A percentile compares a stretch with the other conserved stretches of the same genome.
Conservation (phyloP, 2,888 invertebrate species). For the Erebia aethiops region DNA sequence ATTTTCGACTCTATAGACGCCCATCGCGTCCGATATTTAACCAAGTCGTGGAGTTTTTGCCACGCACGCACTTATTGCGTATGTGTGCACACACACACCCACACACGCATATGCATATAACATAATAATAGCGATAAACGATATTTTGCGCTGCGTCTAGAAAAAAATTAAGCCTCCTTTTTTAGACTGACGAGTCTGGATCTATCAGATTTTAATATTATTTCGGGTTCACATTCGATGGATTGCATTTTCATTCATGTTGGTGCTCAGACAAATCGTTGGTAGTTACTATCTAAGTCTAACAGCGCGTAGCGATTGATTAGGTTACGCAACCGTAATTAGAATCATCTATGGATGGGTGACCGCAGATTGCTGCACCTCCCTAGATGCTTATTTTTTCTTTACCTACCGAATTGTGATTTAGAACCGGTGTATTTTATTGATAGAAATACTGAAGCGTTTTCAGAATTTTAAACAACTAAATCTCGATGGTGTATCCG, state of each 20-base stretch:
- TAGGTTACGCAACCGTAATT: no score
- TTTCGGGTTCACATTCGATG: constrained; percentile 3
- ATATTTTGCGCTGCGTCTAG: constrained; percentile 40
- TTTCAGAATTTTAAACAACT: no score
- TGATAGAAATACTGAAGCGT: no score
- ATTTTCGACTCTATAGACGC: constrained; percentile 47
- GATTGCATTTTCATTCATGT: not conserved
- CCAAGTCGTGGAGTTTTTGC: constrained; percentile 81
- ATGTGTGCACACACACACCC: constrained; percentile 52
- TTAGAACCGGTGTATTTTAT: no score
- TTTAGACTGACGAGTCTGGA: constrained; percentile 19
- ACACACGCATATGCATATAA: constrained; percentile 33
- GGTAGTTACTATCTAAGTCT: no score
- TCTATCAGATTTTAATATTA: constrained; percentile 13
- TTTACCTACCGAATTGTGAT: no score
- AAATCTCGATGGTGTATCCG: no score
- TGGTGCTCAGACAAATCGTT: not conserved
- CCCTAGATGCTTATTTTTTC: no score
- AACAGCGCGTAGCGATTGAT: no score
- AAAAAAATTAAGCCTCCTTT: constrained; percentile 29
- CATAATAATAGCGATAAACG: constrained; percentile 41
- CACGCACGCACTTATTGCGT: constrained; percentile 68
- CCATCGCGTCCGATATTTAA: constrained; percentile 72
- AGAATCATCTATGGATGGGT: no score
- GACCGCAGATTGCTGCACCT: no score